Conservation (phyloP, 64 coral and sea anemone genomes). For the Pocillopora damicornis region DNA sequence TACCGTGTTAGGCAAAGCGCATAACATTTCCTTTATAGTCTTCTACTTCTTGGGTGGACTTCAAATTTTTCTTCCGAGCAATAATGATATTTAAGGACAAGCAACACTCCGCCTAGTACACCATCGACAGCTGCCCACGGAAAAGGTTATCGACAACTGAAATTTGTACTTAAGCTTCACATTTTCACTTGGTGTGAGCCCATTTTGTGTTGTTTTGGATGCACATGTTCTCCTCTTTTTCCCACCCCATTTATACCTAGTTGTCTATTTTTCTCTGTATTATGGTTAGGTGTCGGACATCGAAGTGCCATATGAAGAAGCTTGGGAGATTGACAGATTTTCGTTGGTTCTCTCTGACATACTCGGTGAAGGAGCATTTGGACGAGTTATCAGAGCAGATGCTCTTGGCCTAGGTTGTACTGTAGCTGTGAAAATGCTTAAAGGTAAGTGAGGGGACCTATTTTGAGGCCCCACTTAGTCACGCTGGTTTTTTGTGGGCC, state of each 20-base stretch:
- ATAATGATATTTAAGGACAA: too few relatives aligned
- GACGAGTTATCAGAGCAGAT: constrained; percentile 60
- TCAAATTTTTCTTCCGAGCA: too few relatives aligned
- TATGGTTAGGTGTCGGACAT: constrained; percentile 47
- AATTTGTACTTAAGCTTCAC: too few relatives aligned
- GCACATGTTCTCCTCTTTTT: neutral
- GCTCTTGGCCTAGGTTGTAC: constrained; percentile 31
- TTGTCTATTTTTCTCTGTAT: neutral
- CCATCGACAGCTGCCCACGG: too few relatives aligned
- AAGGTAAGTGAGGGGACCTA: constrained; percentile 55
- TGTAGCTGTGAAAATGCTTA: constrained; percentile 95
- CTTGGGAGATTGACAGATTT: constrained; percentile 62
- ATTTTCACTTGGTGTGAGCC: too few relatives aligned
- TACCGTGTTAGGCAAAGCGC: too few relatives aligned
- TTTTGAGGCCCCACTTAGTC: neutral
- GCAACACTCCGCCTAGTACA: too few relatives aligned
- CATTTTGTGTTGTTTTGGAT: neutral
- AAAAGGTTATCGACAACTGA: too few relatives aligned
- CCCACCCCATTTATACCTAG: neutral
- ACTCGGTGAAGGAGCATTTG: constrained; percentile 75
- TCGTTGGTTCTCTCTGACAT: constrained; percentile 33
- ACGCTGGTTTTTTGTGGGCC: too few relatives aligned
- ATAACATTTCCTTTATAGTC: too few relatives aligned
- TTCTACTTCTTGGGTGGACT: too few relatives aligned
- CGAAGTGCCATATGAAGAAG: constrained; percentile 46